A percentile compares a stretch with the other conserved stretches of the same genome.
Evolutionary conservation across 2,113 vertebrate species (phyloP).

Genomic region (Scopus umbretta): DNA sequence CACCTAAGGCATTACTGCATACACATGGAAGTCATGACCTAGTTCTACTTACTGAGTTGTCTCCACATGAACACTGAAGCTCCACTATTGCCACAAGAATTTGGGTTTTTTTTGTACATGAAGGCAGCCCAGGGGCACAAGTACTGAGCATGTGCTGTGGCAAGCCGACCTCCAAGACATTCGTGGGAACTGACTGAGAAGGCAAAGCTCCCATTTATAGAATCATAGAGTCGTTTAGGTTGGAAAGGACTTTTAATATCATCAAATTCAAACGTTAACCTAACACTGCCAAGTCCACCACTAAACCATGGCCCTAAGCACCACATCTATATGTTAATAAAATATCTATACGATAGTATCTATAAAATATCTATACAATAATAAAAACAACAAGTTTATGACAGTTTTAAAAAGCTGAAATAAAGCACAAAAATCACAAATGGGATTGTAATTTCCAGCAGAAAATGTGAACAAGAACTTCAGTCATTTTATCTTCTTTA

Average conservation of each 20-base stretch:
- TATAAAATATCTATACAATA: background rate
- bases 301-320: background rate
- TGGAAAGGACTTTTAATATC: background rate
- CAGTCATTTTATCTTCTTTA: background rate
- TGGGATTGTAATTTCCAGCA: background rate
- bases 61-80: background rate
- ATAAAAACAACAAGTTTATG: background rate
- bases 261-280: background rate
- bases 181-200: accelerated
- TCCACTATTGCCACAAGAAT: background rate
- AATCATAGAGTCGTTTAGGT: background rate
- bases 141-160: background rate
- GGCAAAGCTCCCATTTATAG: background rate
- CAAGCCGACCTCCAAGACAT: accelerated
- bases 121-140: background rate
- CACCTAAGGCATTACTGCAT: background rate
- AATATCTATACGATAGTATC: background rate
- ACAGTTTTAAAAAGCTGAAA: background rate
- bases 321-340: background rate
- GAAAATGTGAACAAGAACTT: background rate
- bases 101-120: background rate
- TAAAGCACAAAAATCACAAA: background rate
- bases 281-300: background rate
- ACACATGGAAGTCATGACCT: accelerated
- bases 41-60: background rate